Evolutionary conservation across 2,797 vertebrate species (phyloP).

Genomic region (Propithecus perrieri): DNA sequence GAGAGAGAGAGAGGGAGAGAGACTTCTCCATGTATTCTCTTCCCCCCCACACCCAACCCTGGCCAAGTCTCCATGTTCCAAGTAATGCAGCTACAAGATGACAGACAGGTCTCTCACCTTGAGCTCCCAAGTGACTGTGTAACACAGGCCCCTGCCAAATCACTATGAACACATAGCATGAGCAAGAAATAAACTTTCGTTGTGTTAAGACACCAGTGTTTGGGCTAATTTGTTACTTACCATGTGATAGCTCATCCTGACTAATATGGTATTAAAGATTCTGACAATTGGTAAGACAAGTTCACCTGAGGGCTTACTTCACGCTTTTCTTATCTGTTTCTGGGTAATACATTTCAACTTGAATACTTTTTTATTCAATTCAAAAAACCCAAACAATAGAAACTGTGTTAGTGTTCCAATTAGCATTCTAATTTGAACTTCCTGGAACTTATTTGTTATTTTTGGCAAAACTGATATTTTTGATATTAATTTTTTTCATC

Average conservation of each 20-base stretch:
- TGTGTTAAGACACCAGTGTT: not conserved
- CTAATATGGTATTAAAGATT: not conserved
- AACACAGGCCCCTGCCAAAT: not conserved
- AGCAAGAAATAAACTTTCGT: not conserved
- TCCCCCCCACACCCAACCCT: not conserved
- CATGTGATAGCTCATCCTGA: not conserved
- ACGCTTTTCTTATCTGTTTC: not conserved
- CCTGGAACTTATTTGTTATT: not conserved
- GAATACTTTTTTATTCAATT: not conserved
- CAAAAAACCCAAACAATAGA: not conserved
- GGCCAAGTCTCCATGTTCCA: not conserved
- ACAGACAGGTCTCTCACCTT: not conserved
- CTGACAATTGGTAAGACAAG: not conserved
- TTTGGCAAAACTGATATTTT: conserved; percentile 1
- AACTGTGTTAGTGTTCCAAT: not conserved
- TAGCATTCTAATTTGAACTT: not conserved
- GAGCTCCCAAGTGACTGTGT: not conserved
- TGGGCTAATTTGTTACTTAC: not conserved
- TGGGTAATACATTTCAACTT: not conserved
- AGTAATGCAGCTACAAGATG: not conserved
- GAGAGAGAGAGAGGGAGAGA: not conserved
- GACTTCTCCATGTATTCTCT: not conserved
- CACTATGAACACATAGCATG: not conserved
- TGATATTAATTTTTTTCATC: not conserved
- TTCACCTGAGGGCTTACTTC: not conserved